Evolutionary conservation across 2,888 invertebrate species (phyloP).

Genomic region (Polyploca ridens): DNA sequence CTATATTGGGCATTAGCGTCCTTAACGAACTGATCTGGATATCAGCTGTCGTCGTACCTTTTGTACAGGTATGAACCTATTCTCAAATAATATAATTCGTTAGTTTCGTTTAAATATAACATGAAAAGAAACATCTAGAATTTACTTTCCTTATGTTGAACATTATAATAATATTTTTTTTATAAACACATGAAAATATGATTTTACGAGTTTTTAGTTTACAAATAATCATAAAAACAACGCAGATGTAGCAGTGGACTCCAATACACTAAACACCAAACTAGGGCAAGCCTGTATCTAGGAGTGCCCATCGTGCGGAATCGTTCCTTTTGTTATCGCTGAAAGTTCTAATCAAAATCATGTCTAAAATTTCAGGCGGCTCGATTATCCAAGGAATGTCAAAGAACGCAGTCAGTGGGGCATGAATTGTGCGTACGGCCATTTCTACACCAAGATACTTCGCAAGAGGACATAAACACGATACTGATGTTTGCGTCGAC

Average conservation of each 20-base stretch:
- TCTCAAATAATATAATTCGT: not conserved
- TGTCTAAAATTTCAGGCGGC: slow-evolving; percentile 85
- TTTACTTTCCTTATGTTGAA: too few relatives aligned
- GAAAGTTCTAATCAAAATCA: not conserved
- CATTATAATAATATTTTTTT: too few relatives aligned
- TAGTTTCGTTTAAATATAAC: too few relatives aligned
- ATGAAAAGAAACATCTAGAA: too few relatives aligned
- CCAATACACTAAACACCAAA: too few relatives aligned
- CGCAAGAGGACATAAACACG: slow-evolving; percentile 90
- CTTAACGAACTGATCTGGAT: slow-evolving; percentile 87
- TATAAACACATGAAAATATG: too few relatives aligned
- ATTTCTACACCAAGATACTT: slow-evolving; percentile 91
- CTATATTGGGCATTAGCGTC: slow-evolving; percentile 84
- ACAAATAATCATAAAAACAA: too few relatives aligned
- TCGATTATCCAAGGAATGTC: slow-evolving; percentile 89
- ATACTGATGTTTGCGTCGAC: slow-evolving; percentile 91
- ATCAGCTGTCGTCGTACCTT: slow-evolving; percentile 86
- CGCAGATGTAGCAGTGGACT: too few relatives aligned
- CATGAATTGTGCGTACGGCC: slow-evolving; percentile 92
- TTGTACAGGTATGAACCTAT: slow-evolving; percentile 85
- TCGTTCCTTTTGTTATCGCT: too few relatives aligned
- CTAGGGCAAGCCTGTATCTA: too few relatives aligned
- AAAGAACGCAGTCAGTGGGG: slow-evolving; percentile 89
- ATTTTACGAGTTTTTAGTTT: too few relatives aligned
- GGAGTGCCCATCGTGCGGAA: too few relatives aligned